Conservation (phyloP, 2,888 invertebrate species). For the Synergus gifuensis region DNA sequence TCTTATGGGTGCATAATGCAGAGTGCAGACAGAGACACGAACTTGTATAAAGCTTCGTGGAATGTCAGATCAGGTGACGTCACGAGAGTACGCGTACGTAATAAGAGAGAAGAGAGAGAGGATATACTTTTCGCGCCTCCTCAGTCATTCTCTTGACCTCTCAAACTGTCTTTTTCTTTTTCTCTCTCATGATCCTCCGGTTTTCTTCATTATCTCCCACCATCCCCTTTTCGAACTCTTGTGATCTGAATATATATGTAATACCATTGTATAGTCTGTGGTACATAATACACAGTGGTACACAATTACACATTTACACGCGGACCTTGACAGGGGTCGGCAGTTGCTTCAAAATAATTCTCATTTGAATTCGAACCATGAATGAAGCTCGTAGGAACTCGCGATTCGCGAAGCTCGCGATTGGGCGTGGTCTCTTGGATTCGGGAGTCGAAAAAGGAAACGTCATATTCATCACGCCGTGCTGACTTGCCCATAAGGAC, state of each 20-base stretch:
- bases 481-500: not conserved
- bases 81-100: slow-evolving; percentile 58
- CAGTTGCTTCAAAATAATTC: slow-evolving; percentile 58
- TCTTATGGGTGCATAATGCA: slow-evolving; percentile 57
- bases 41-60: slow-evolving; percentile 57
- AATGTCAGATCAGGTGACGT: slow-evolving; percentile 68
- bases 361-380: slow-evolving; percentile 61
- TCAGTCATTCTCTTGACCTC: slow-evolving; percentile 45
- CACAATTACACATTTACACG: slow-evolving; percentile 12
- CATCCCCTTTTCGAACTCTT: slow-evolving; percentile 44
- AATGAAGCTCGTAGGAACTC: slow-evolving; percentile 53
- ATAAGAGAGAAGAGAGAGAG: slow-evolving; percentile 53
- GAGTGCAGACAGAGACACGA: slow-evolving; percentile 51
- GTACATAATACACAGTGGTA: too few relatives aligned
- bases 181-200: slow-evolving; percentile 17
- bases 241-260: slow-evolving; percentile 45
- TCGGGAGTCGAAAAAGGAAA: slow-evolving; percentile 36
- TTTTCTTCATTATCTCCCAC: slow-evolving; percentile 36
- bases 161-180: slow-evolving; percentile 41
- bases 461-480: not conserved
- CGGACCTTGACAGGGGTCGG: slow-evolving; percentile 59
- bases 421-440: slow-evolving; percentile 54
- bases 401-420: slow-evolving; percentile 45
- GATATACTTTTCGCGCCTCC: slow-evolving; percentile 50
- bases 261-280: not conserved